These are phyloP conservation scores for Tetranychus urticae DNA, from an alignment of 1,140 invertebrate genomes.

Conservation along the genomic window DNA sequence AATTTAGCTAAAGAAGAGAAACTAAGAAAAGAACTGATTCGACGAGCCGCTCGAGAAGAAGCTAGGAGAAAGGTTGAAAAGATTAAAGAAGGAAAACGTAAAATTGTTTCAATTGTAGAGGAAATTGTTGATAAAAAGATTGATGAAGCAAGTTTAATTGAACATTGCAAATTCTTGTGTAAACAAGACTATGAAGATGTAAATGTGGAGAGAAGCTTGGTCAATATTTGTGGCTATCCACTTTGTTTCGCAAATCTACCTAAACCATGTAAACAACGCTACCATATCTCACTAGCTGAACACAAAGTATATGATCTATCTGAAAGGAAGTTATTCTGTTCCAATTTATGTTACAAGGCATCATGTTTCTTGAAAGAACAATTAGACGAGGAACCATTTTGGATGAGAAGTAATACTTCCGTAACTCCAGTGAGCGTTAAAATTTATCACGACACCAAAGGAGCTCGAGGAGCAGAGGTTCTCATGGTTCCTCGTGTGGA, in stretches of 20 bases:
- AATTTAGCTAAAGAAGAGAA: no score
- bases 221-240: conserved; percentile 6
- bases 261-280: not conserved
- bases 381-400: conserved; percentile 4
- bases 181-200: conserved; percentile 5
- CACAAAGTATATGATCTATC: not conserved
- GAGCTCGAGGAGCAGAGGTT: not conserved
- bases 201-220: not conserved
- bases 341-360: not conserved
- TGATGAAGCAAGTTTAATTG: not conserved
- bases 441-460: not conserved
- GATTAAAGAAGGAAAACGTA: not conserved
- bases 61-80: not conserved
- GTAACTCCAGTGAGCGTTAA: not conserved
- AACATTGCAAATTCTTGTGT: not conserved
- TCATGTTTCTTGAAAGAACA: conserved; percentile 1
- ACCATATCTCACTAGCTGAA: not conserved
- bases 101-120: not conserved
- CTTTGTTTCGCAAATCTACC: conserved; percentile 1
- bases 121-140: not conserved
- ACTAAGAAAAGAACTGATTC: not conserved
- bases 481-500: not conserved
- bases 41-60: not conserved
- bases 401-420: not conserved
- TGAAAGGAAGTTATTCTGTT: conserved; percentile 1